A percentile compares a stretch with the other conserved stretches of the same genome.
Conservation (phyloP, 2,113 vertebrate species). For the Australoheros scitulus region DNA sequence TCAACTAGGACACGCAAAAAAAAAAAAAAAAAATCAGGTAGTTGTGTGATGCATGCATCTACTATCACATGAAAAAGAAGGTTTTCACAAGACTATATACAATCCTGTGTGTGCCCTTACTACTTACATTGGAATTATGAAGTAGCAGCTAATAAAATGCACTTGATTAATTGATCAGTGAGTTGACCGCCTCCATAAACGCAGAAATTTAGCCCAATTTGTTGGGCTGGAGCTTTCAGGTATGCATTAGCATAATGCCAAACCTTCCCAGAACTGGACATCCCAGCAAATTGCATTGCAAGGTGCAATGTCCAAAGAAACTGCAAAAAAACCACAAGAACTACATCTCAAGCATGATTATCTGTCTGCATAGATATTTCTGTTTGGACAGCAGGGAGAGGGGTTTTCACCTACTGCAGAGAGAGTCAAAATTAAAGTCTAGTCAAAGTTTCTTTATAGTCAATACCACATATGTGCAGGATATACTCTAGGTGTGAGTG, state of each 20-base stretch:
- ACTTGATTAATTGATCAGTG: background rate
- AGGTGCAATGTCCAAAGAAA: too few relatives aligned
- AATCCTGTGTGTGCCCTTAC: background rate
- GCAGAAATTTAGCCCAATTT: background rate
- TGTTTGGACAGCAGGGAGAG: too few relatives aligned
- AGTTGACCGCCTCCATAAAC: fast-evolving
- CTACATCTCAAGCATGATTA: too few relatives aligned
- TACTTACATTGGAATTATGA: background rate
- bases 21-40: background rate
- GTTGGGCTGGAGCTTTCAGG: fast-evolving
- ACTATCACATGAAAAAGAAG: background rate
- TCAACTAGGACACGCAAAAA: background rate
- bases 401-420: too few relatives aligned
- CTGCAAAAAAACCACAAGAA: too few relatives aligned
- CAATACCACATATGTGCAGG: too few relatives aligned
- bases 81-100: background rate
- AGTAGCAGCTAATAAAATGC: background rate
- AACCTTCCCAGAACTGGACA: too few relatives aligned
- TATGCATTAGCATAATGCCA: background rate
- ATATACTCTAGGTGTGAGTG: too few relatives aligned
- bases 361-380: too few relatives aligned
- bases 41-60: background rate
- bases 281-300: too few relatives aligned
- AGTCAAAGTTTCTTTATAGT: too few relatives aligned
- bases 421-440: too few relatives aligned